A percentile compares a stretch with the other conserved stretches of the same genome.
Evolutionary conservation across 2,113 vertebrate species (phyloP).

Genomic region (Clinocottus analis): DNA sequence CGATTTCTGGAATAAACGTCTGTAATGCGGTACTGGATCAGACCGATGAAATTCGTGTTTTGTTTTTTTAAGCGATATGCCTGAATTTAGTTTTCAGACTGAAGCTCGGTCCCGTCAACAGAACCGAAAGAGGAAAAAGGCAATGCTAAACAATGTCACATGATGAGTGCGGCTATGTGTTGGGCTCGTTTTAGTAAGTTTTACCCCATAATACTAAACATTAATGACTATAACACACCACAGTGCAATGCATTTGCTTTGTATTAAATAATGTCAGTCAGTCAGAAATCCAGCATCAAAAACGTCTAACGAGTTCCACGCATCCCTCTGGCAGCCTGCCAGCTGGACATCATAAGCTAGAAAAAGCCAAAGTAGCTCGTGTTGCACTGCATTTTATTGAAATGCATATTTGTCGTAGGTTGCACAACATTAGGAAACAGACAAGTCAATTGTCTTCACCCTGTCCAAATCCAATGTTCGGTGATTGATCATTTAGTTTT

Average conservation of each 20-base stretch:
- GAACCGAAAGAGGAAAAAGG: background rate
- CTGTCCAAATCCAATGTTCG: background rate
- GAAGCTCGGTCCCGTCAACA: background rate
- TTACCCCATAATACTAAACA: background rate
- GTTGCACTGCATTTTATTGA: background rate
- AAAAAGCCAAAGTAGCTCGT: background rate
- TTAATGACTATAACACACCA: too few species aligned
- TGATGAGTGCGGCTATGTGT: slow-evolving; percentile 12
- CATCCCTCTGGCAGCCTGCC: too few species aligned
- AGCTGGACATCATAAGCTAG: background rate
- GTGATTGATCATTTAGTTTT: background rate
- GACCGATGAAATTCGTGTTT: background rate
- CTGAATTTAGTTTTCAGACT: background rate
- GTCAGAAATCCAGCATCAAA: background rate
- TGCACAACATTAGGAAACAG: background rate
- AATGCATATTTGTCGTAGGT: background rate
- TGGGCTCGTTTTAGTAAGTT: background rate
- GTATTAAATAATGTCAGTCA: background rate
- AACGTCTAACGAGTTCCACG: background rate
- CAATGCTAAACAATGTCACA: slow-evolving; percentile 43
- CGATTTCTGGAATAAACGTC: background rate
- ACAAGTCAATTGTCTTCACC: background rate
- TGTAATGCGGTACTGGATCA: too few species aligned
- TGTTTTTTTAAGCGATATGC: too few species aligned
- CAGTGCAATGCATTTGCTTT: too few species aligned